These are phyloP conservation scores for Macroramphosus scolopax DNA, from an alignment of 2,797 vertebrate species.

Conservation along the genomic window DNA sequence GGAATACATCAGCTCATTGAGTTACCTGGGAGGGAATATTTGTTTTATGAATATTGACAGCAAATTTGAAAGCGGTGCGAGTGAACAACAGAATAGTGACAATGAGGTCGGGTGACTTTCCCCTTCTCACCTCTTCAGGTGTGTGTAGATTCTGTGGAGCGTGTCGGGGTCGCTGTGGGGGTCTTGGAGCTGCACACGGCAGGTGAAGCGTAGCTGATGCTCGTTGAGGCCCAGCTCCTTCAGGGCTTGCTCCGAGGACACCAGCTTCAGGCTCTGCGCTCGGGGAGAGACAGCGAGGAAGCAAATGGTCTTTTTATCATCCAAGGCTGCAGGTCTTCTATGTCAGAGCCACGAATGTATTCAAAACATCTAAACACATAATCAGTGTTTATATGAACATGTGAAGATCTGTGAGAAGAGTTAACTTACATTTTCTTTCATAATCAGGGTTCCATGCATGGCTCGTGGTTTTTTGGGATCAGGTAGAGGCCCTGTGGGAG, in stretches of 20 bases:
- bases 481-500: slow-evolving; percentile 81
- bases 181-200: slow-evolving; percentile 91
- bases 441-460: slow-evolving; percentile 94
- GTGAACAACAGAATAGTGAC: too few relatives aligned
- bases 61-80: too few relatives aligned
- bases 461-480: slow-evolving; percentile 89
- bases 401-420: too few relatives aligned
- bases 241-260: slow-evolving; percentile 92
- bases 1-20: too few relatives aligned
- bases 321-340: background rate
- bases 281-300: background rate
- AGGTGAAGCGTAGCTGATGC: slow-evolving; percentile 95
- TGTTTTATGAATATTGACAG: too few relatives aligned
- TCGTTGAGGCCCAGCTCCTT: slow-evolving; percentile 94
- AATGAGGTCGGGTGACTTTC: too few relatives aligned
- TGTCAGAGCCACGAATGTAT: too few relatives aligned
- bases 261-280: slow-evolving; percentile 86
- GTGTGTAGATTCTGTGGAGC: slow-evolving; percentile 84
- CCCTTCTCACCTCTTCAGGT: slow-evolving; percentile 88
- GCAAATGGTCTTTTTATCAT: background rate
- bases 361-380: too few relatives aligned
- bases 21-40: too few relatives aligned
- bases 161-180: slow-evolving; percentile 89
- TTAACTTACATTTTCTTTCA: slow-evolving; percentile 96
- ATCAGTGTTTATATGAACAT: too few relatives aligned